Percentiles rank a stretch among this genome's conserved stretches.
phyloP scores from a whole-genome alignment of 2,888 invertebrate species.

The Eristalinus aeneus region DNA sequence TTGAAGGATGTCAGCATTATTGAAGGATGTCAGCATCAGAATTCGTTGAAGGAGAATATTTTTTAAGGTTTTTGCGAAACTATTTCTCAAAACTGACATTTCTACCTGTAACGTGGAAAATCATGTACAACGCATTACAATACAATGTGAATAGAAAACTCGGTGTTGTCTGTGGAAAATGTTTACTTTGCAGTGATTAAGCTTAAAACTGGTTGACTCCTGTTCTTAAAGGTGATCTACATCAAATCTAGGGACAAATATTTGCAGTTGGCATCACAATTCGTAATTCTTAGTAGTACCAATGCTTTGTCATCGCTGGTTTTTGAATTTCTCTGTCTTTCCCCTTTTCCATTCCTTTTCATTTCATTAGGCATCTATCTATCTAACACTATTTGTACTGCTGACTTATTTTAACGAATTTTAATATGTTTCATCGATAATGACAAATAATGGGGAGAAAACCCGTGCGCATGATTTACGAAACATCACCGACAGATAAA shows the following conservation, averaged over 20 bases:
- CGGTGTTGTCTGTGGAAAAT: neutral
- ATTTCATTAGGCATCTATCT: too few relatives aligned
- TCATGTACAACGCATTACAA: neutral
- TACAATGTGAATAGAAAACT: neutral
- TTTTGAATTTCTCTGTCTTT: too few relatives aligned
- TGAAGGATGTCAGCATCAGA: neutral
- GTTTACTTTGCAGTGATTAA: neutral
- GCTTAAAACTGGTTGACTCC: neutral
- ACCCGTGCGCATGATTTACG: neutral
- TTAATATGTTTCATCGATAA: neutral
- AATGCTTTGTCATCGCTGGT: too few relatives aligned
- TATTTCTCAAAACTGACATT: neutral
- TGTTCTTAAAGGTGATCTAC: neutral
- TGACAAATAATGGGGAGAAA: neutral
- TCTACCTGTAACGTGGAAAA: neutral
- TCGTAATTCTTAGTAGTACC: too few relatives aligned
- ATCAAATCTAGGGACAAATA: too few relatives aligned
- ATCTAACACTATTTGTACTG: too few relatives aligned
- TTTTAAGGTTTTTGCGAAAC: neutral
- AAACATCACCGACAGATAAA: neutral
- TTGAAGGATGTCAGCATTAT: too few relatives aligned
- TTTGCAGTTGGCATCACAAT: too few relatives aligned
- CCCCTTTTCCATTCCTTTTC: too few relatives aligned
- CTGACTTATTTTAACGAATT: neutral
- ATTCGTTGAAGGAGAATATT: neutral